Percentiles rank a stretch among this genome's conserved stretches.
Conservation (phyloP, 2,888 invertebrate genomes). For the Altica lythri region DNA sequence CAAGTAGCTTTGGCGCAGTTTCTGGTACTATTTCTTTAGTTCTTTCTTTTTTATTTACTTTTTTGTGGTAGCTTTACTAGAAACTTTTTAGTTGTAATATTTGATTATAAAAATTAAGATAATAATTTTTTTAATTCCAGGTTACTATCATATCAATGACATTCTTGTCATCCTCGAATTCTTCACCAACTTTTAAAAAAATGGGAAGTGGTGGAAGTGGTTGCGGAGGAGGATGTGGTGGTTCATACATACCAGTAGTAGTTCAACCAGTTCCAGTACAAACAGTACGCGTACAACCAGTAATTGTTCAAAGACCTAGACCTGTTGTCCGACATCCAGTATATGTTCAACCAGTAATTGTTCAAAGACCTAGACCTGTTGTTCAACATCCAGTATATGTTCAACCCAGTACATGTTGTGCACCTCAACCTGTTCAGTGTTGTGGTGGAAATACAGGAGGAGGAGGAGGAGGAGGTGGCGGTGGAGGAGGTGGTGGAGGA, state of each 20-base stretch:
- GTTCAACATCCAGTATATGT: neutral
- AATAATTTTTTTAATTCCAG: slow-evolving; percentile 3
- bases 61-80: too few species aligned
- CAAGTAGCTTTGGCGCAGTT: too few species aligned
- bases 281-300: slow-evolving; percentile 1
- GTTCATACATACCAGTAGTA: neutral
- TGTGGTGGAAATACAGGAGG: slow-evolving; percentile 13
- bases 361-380: slow-evolving; percentile 6
- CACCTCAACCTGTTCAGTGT: slow-evolving; percentile 1
- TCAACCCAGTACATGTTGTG: neutral
- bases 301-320: neutral
- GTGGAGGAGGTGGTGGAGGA: slow-evolving; percentile 23
- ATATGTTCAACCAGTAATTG: neutral
- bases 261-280: slow-evolving; percentile 5
- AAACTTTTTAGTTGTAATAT: too few species aligned
- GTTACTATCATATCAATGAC: neutral
- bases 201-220: slow-evolving; percentile 14
- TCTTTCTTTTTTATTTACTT: too few species aligned
- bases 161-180: neutral
- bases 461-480: slow-evolving; percentile 24
- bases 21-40: too few species aligned
- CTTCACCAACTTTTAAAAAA: slow-evolving; percentile 12
- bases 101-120: neutral
- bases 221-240: slow-evolving; percentile 23
- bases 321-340: neutral